Percentiles rank a stretch among this genome's conserved stretches.
These are phyloP conservation scores for Scaptomyza caliginosa DNA, from an alignment of 2,888 invertebrate genomes.

Conservation along the genomic window DNA sequence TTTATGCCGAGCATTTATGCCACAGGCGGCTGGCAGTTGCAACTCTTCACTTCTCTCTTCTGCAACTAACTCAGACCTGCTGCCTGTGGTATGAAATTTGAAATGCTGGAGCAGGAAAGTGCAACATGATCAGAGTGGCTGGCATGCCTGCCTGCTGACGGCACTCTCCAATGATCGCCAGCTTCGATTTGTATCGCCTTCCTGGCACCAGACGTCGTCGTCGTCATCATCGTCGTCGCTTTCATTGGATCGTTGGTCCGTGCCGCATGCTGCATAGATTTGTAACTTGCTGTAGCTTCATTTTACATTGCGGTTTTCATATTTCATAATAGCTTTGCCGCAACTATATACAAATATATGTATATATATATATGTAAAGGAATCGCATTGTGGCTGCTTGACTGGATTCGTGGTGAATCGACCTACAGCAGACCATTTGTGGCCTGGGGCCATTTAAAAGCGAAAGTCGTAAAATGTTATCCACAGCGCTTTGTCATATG, in stretches of 20 bases:
- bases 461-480: conserved; percentile 70
- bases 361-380: conserved; percentile 13
- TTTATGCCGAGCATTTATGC: conserved; percentile 75
- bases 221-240: conserved; percentile 25
- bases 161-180: conserved; percentile 61
- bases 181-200: conserved; percentile 74
- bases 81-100: conserved; percentile 51
- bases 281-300: conserved; percentile 59
- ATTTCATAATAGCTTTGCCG: conserved; percentile 64
- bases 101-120: conserved; percentile 65
- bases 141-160: conserved; percentile 13
- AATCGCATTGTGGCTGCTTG: conserved; percentile 17
- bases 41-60: conserved; percentile 13
- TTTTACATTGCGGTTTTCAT: conserved; percentile 66
- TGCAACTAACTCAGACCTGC: conserved; percentile 41
- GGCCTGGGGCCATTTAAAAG: conserved; percentile 61
- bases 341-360: conserved; percentile 7
- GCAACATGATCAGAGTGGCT: conserved; percentile 66
- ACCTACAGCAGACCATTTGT: conserved; percentile 66
- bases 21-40: conserved; percentile 52
- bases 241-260: conserved; percentile 52
- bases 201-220: conserved; percentile 40
- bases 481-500: conserved; percentile 67
- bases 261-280: conserved; percentile 73
- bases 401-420: conserved; percentile 37